Evolutionary conservation across 1,140 invertebrate species (phyloP).

Genomic region (Ostrea denselamellosa): DNA sequence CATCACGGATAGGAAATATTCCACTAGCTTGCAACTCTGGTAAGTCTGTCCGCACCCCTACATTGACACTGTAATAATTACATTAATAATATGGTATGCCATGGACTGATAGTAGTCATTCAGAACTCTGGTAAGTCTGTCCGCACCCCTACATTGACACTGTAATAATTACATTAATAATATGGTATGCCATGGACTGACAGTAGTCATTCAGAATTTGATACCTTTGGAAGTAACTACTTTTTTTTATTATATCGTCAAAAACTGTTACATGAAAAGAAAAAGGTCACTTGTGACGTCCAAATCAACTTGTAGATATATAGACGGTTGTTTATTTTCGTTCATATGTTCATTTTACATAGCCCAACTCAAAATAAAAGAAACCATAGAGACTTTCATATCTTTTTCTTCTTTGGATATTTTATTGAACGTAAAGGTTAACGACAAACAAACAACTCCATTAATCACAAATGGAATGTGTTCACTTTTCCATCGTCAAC

Average conservation of each 20-base stretch:
- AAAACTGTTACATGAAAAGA: neutral
- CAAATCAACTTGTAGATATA: neutral
- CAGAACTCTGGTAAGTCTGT: too few relatives aligned
- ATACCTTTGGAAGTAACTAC: neutral
- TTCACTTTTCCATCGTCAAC: too few relatives aligned
- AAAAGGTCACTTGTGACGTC: neutral
- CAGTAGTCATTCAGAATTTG: neutral
- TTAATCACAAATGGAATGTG: too few relatives aligned
- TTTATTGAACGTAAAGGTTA: too few relatives aligned
- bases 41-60: neutral
- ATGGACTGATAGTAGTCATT: neutral
- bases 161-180: neutral
- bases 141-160: neutral
- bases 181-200: neutral
- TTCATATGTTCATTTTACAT: too few relatives aligned
- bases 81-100: neutral
- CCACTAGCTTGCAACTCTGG: neutral
- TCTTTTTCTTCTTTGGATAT: too few relatives aligned
- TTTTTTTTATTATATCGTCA: neutral
- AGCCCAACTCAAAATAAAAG: too few relatives aligned
- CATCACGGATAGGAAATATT: neutral
- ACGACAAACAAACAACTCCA: too few relatives aligned
- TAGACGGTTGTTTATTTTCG: too few relatives aligned
- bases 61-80: neutral
- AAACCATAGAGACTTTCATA: too few relatives aligned